Conservation (phyloP, 2,113 vertebrate species). For the Recurvirostra avosetta region DNA sequence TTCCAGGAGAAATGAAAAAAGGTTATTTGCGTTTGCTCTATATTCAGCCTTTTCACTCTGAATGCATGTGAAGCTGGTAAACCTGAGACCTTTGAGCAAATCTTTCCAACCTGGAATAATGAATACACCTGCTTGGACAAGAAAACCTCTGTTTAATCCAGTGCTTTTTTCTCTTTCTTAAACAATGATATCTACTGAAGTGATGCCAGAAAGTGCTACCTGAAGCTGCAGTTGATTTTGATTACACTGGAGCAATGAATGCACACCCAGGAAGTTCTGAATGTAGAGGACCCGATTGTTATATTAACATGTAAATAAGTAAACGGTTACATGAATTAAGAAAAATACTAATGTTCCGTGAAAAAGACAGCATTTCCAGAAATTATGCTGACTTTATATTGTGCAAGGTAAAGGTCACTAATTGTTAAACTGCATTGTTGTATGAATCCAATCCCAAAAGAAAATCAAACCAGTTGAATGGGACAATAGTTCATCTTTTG, state of each 20-base stretch:
- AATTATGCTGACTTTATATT: neutral
- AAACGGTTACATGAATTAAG: constrained; percentile 22
- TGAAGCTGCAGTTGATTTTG: constrained; percentile 23
- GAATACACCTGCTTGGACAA: constrained; percentile 33
- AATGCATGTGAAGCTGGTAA: constrained; percentile 55
- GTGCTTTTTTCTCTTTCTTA: constrained; percentile 37
- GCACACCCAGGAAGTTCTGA: constrained; percentile 34
- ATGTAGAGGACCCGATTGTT: constrained; percentile 57
- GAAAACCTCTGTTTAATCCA: constrained; percentile 54
- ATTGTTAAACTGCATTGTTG: neutral
- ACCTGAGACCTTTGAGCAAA: constrained; percentile 52
- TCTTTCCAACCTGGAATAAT: constrained; percentile 28
- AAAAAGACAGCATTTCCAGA: constrained; percentile 14
- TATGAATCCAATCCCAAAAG: neutral
- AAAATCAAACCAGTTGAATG: neutral
- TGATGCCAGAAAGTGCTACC: constrained; percentile 1
- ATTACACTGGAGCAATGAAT: neutral
- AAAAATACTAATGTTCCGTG: constrained; percentile 15
- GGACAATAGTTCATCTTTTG: neutral
- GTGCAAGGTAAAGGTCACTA: neutral
- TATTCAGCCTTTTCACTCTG: constrained; percentile 37
- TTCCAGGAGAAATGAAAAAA: constrained; percentile 48
- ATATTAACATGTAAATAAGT: constrained; percentile 61
- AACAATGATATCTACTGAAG: neutral
- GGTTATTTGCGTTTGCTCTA: neutral